Evolutionary conservation across 2,797 vertebrate genomes (phyloP).

Genomic region (Eospalax fontanierii): DNA sequence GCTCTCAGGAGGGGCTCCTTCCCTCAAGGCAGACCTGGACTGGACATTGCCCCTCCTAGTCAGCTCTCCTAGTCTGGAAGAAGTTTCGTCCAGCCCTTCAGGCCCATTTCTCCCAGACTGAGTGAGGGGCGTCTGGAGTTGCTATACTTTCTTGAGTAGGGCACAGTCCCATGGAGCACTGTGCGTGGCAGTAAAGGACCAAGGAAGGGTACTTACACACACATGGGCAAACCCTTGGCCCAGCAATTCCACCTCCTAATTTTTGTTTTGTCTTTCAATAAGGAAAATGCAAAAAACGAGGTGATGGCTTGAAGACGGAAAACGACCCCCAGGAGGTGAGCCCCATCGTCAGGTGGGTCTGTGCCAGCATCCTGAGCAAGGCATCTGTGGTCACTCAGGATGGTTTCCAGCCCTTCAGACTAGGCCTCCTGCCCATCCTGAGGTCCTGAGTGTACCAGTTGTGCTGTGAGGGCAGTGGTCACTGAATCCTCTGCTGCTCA

Average conservation of each 20-base stretch:
- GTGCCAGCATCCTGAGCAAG: not conserved
- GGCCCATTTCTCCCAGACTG: not conserved
- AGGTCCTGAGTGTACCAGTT: not conserved
- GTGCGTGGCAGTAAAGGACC: no score
- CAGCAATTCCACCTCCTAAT: not conserved
- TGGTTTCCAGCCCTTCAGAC: not conserved
- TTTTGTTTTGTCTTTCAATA: slow-evolving; percentile 74
- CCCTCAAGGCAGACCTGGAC: not conserved
- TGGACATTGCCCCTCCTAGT: not conserved
- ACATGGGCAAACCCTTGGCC: no score
- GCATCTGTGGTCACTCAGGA: not conserved
- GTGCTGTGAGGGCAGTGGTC: not conserved
- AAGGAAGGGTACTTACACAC: not conserved
- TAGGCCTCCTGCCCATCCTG: not conserved
- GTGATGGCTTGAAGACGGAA: slow-evolving; percentile 97
- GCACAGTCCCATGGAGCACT: not conserved
- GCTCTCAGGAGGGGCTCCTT: not conserved
- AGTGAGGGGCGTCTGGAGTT: not conserved
- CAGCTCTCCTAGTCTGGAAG: not conserved
- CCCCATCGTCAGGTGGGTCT: not conserved
- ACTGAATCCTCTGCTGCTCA: not conserved
- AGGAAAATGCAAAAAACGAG: slow-evolving; percentile 97
- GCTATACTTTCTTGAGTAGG: not conserved
- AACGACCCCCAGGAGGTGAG: slow-evolving; percentile 98
- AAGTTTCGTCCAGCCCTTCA: not conserved